These are phyloP conservation scores for Gallinago media DNA, from an alignment of 2,113 vertebrate genomes.

Conservation along the genomic window DNA sequence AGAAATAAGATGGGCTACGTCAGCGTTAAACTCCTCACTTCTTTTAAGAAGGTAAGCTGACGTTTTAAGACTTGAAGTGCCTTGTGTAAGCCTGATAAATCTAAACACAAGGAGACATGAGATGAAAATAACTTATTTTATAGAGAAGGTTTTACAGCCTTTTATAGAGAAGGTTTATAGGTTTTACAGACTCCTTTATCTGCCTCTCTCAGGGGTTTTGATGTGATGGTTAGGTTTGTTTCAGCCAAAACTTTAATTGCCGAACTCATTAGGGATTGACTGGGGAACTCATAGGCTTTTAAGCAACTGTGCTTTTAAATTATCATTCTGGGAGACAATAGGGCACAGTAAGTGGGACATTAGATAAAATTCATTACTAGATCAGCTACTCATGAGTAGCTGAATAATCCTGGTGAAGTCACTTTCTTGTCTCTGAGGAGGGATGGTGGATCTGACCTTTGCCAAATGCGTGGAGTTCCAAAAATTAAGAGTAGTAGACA, in stretches of 20 bases:
- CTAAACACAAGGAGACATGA: neutral
- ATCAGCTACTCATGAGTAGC: neutral
- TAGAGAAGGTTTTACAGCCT: neutral
- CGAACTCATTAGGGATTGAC: accelerated
- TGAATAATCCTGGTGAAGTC: neutral
- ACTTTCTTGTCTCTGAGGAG: neutral
- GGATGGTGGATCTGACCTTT: neutral
- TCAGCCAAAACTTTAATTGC: neutral
- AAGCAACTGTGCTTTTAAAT: neutral
- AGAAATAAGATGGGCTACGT: conserved; percentile 97
- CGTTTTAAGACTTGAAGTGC: neutral
- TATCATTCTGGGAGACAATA: neutral
- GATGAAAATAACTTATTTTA: neutral
- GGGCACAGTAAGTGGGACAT: neutral
- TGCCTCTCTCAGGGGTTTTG: neutral
- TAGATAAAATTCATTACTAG: neutral
- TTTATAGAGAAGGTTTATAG: neutral
- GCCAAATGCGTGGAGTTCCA: neutral
- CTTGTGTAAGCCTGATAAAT: neutral
- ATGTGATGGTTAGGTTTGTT: neutral
- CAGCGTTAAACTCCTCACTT: conserved; percentile 97
- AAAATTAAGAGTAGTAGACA: neutral
- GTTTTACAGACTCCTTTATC: neutral
- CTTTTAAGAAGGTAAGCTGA: conserved; percentile 93
- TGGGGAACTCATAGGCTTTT: neutral